Evolutionary conservation across 2,888 invertebrate genomes (phyloP), one percentile per base, ranked within the genome.

Genomic region (Crocallis elinguaria): DNA sequence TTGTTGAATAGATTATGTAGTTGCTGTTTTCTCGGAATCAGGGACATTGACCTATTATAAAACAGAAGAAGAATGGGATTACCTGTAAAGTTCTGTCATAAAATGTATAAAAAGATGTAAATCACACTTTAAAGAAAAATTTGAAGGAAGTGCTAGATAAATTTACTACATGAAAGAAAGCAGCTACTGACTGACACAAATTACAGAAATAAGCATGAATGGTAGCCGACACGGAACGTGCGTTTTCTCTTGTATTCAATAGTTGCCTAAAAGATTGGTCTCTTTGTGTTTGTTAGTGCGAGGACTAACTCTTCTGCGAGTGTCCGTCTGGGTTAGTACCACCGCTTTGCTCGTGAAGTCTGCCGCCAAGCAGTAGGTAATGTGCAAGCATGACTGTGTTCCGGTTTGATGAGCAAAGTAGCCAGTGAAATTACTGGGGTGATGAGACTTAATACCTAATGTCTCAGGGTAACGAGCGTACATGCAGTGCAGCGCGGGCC

Each of bases 41-140:
- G 57, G 74, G 65, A 49, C 74, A 61, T 73, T 74, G 75, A 72
- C 71, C 75, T 61, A 60, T 55, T 67, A 68, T 62, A 57, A 71
- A 60, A 59, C 54, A 50, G 50, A 29, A 44, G 58, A 66, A 55
- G 60, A 64, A 62, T 66, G 54, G 55, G 63, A 67, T 69, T 66
- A 72, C 73, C 71, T 71, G 74, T 62, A 64, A 64, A 71, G 65
- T 36, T 57, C 37, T 52, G 63, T 68, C 64, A 64, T 69, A 69
- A 69, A 70, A 63, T 67, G 65, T 48, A 52, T 52, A 58, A 61
- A 49, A 49, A 46, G 58, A 60, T 57, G 56, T 62, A 55, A 62
- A 64, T 64, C 58, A 64, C 51, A 53, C 38, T 57, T 59, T 44
- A 57, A 61, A 61, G 61, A 57, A 52, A 53, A 50, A 57, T 51